A percentile compares a stretch with the other conserved stretches of the same genome.
phyloP scores from a whole-genome alignment of 2,113 vertebrate genomes.

The Felis chaus region DNA sequence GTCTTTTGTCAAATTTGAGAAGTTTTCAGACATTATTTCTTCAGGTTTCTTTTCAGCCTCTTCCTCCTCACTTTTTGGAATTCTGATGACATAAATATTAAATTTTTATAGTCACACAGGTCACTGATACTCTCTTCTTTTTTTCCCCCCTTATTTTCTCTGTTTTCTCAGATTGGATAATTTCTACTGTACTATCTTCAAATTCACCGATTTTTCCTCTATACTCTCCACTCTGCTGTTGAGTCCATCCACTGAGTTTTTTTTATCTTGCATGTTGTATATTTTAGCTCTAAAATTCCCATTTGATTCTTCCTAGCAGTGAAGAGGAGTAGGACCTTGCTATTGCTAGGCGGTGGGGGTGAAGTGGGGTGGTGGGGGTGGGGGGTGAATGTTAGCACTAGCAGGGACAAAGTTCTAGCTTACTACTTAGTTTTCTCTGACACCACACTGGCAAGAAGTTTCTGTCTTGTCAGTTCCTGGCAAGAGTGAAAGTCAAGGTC shows the following conservation, averaged over 20 bases:
- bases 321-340: not conserved
- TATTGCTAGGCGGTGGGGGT: not conserved
- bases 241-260: not conserved
- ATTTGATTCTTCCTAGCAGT: not conserved
- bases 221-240: not conserved
- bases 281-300: not conserved
- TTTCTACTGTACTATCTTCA: not conserved
- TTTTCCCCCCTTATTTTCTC: not conserved
- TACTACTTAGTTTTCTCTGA: not conserved
- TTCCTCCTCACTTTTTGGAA: not conserved
- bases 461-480: not conserved
- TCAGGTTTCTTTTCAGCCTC: not conserved
- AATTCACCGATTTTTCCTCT: not conserved
- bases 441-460: not conserved
- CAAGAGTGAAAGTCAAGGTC: not conserved
- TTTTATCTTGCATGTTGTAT: not conserved
- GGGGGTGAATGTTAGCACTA: no score
- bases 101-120: not conserved
- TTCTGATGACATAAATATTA: not conserved
- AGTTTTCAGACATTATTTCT: not conserved
- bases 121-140: not conserved
- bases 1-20: not conserved
- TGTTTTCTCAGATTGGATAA: not conserved
- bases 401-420: not conserved
- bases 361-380: not conserved